Conservation (phyloP, 2,888 invertebrate genomes). For the Leptinotarsa peninsularis region DNA sequence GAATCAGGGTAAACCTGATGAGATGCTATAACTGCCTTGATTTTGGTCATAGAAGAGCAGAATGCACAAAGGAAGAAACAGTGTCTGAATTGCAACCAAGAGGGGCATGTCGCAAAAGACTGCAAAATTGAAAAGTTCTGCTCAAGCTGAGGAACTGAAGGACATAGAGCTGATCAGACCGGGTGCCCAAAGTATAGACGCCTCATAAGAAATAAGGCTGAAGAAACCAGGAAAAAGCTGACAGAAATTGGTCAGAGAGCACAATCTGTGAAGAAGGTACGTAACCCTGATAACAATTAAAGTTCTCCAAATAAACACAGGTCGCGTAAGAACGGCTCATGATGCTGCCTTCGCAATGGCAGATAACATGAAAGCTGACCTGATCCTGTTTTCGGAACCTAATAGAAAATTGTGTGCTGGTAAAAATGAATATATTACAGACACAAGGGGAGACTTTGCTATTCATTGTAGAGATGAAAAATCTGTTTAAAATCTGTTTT, state of each 20-base stretch:
- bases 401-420: neutral
- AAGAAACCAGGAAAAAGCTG: neutral
- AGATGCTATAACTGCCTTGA: conserved; percentile 12
- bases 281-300: neutral
- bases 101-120: neutral
- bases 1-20: neutral
- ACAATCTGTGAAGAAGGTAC: neutral
- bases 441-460: neutral
- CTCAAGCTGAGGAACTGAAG: neutral
- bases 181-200: neutral
- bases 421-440: neutral
- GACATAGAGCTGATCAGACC: neutral
- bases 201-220: neutral
- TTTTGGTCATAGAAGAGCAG: conserved; percentile 4
- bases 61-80: conserved; percentile 2
- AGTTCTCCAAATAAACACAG: neutral
- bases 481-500: no score
- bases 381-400: neutral
- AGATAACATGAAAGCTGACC: neutral
- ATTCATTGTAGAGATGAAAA: neutral
- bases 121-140: neutral
- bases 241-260: neutral
- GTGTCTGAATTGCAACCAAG: conserved; percentile 1
- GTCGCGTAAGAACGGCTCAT: neutral
- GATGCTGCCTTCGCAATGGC: neutral